A percentile compares a stretch with the other conserved stretches of the same genome.
Conservation (phyloP, 2,113 vertebrate species). For the Eulemur macaco region DNA sequence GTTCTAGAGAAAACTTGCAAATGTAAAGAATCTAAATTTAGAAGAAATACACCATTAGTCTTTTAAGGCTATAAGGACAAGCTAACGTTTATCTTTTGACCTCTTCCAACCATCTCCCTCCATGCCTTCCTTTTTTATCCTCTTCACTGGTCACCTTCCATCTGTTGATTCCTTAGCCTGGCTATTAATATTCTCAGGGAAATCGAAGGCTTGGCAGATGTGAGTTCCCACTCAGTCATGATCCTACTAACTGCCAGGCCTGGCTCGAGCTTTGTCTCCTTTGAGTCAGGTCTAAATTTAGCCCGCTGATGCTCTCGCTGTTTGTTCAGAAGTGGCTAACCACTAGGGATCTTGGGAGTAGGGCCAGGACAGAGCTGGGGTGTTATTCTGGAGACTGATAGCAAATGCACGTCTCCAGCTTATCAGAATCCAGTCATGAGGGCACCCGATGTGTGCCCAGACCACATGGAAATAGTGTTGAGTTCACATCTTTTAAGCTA, state of each 20-base stretch:
- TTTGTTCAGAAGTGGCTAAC: constrained; percentile 13
- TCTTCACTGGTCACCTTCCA: constrained; percentile 10
- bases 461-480: background rate
- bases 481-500: background rate
- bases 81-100: constrained; percentile 28
- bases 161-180: background rate
- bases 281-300: constrained; percentile 56
- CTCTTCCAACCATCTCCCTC: background rate
- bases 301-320: background rate
- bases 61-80: background rate
- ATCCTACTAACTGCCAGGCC: background rate
- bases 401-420: background rate
- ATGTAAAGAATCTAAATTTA: background rate
- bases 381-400: background rate
- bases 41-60: background rate
- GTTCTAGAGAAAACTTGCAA: background rate
- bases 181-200: constrained; percentile 48
- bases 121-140: background rate
- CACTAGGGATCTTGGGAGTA: background rate
- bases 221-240: constrained; percentile 12
- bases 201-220: constrained; percentile 47
- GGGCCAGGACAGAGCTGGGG: background rate
- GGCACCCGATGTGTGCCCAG: background rate
- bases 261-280: background rate
- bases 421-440: background rate